Base-by-base conservation (phyloP, 2,113 vertebrate species). In the Phalacrocorax pelagicus region DNA sequence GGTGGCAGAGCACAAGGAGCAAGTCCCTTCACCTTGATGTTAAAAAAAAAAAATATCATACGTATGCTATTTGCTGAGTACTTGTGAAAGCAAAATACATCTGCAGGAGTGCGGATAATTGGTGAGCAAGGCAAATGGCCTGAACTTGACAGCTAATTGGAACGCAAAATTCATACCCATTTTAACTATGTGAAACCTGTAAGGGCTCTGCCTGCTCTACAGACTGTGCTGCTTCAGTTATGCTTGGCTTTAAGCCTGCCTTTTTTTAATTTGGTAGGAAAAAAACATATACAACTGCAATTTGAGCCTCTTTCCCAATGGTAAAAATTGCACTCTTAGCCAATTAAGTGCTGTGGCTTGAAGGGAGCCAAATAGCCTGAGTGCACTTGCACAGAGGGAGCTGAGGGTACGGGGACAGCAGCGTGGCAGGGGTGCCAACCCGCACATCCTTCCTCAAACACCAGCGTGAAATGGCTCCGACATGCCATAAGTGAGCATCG, bases 401-500 rank as follows among this genome's bases (percentile, higher is more conserved):
- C 11, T 14, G 47, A 18, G 20, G 47, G 57, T 21, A 7, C 3
- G 5, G 71, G 38, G 7, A 4, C 12, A 16, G 55, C 46, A 2
- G 70, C 3, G 11, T 17, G 29, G 42, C 1, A 1, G 44, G 21
- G 44, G 21, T 9, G 20, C n/a, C 5, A 12, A 22, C 32, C 46
- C 2, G 38, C 3, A 1, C 55, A 40, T 29, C 61, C 14, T 12
- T 5, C 61, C 36, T 62, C 27, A 20, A 18, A n/a, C 55, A 8
- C 40, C 21, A 8, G 29, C 4, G 0, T 1, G 8, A 51, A 40
- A 11, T 0, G 1, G 66, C 51, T 58, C 51, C 16, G 2, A 24
- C 4, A 44, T 6, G 23, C 63, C 15, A 1, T 4, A 27, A 51
- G 73, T 5, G 0, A 73, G 44, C 47, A 44, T 44, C 3, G 11